Conservation (phyloP, 2,888 invertebrate genomes). For the Eupithecia insigniata region DNA sequence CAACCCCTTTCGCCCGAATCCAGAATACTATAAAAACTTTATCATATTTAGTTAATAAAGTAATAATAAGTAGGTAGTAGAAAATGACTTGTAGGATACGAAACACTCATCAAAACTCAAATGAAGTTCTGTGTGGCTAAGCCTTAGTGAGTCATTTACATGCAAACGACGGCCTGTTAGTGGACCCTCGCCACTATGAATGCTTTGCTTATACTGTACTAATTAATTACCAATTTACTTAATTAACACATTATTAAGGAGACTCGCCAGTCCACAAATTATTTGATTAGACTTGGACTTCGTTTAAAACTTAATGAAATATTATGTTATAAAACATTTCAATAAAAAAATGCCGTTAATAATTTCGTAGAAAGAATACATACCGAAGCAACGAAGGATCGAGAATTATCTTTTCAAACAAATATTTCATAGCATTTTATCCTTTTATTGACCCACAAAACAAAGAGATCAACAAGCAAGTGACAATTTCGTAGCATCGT, state of each 20-base stretch:
- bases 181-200: conserved; percentile 22
- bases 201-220: conserved; percentile 21
- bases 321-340: neutral
- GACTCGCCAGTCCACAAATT: neutral
- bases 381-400: neutral
- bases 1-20: neutral
- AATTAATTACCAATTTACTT: conserved; percentile 24
- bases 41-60: neutral
- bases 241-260: conserved; percentile 21
- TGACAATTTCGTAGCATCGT: neutral
- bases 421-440: neutral
- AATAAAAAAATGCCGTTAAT: neutral
- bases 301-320: neutral
- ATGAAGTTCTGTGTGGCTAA: conserved; percentile 5
- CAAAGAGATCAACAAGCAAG: neutral
- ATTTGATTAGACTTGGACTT: conserved; percentile 4
- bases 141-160: conserved; percentile 21
- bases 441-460: conserved; percentile 11
- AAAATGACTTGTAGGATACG: neutral
- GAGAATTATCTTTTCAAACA: neutral
- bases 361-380: neutral
- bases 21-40: neutral
- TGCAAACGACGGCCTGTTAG: conserved; percentile 14
- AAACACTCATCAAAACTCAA: neutral
- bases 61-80: neutral